Conservation (phyloP, 2,888 invertebrate genomes). For the Pogonocherus hispidulus region DNA sequence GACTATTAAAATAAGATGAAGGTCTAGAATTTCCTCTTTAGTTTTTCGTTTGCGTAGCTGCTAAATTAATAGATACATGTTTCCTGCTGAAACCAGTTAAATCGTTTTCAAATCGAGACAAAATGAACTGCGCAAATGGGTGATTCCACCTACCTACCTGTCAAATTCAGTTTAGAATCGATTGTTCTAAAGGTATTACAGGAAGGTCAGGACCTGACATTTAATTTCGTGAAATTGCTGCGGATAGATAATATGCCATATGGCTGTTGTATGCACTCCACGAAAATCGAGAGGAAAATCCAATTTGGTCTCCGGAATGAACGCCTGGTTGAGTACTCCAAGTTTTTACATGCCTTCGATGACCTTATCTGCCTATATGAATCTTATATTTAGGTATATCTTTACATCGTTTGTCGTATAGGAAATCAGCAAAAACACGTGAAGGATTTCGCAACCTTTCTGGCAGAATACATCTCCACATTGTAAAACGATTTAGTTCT, state of each 20-base stretch:
- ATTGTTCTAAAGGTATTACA: slow-evolving; percentile 20
- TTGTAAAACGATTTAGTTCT: too few relatives aligned
- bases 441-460: too few relatives aligned
- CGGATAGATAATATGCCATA: background rate
- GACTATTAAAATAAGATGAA: slow-evolving; percentile 27
- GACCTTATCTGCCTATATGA: slow-evolving; percentile 1
- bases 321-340: background rate
- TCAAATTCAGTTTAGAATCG: slow-evolving; percentile 22
- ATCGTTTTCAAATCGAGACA: too few relatives aligned
- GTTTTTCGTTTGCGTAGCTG: background rate
- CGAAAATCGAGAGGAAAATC: too few relatives aligned
- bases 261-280: slow-evolving; percentile 1
- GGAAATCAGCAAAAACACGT: too few relatives aligned
- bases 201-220: slow-evolving; percentile 6
- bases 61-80: too few relatives aligned
- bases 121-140: too few relatives aligned
- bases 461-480: too few relatives aligned
- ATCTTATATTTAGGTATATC: slow-evolving; percentile 4
- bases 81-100: too few relatives aligned
- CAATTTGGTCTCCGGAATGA: slow-evolving; percentile 14
- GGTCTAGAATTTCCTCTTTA: background rate
- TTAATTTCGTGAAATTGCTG: slow-evolving; percentile 17
- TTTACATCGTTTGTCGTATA: too few relatives aligned
- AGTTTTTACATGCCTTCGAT: slow-evolving; percentile 6
- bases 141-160: background rate